Percentiles rank a stretch among this genome's conserved stretches.
Conservation (phyloP, 2,888 invertebrate genomes). For the Megaustenia siamemsis region DNA sequence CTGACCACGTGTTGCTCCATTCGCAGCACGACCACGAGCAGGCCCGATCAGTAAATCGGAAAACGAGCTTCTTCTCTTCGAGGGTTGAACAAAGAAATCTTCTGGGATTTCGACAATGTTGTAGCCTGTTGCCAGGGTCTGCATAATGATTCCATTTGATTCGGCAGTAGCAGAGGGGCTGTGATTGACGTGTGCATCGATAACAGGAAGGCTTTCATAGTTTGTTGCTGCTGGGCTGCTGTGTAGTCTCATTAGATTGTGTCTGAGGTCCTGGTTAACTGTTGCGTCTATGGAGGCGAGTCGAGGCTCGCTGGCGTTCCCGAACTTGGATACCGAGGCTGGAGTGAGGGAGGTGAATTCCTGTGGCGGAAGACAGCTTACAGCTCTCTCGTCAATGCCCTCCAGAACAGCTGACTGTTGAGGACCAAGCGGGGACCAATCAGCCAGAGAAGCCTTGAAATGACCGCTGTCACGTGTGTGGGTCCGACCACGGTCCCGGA, state of each 20-base stretch:
- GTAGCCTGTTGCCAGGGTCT: background rate
- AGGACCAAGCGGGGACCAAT: background rate
- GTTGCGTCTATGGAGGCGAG: background rate
- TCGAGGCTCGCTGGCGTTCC: background rate
- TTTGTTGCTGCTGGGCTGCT: background rate
- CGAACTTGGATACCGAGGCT: background rate
- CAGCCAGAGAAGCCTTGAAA: background rate
- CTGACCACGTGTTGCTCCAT: background rate
- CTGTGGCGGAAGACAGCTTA: background rate
- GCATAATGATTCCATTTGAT: background rate
- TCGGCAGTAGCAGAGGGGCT: background rate
- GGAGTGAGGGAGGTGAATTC: background rate
- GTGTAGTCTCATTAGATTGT: background rate
- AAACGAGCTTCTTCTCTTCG: background rate
- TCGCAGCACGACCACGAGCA: background rate
- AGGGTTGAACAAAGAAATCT: background rate
- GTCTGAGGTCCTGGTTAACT: background rate
- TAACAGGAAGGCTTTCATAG: background rate
- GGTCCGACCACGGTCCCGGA: background rate
- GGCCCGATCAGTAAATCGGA: background rate
- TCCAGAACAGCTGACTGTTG: background rate
- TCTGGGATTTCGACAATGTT: background rate
- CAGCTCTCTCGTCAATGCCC: slow-evolving; percentile 19
- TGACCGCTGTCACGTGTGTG: background rate
- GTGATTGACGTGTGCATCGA: background rate